Evolutionary conservation across 2,888 invertebrate genomes (phyloP), one percentile per base, ranked within the genome.

Genomic region (Chorisops tibialis): DNA sequence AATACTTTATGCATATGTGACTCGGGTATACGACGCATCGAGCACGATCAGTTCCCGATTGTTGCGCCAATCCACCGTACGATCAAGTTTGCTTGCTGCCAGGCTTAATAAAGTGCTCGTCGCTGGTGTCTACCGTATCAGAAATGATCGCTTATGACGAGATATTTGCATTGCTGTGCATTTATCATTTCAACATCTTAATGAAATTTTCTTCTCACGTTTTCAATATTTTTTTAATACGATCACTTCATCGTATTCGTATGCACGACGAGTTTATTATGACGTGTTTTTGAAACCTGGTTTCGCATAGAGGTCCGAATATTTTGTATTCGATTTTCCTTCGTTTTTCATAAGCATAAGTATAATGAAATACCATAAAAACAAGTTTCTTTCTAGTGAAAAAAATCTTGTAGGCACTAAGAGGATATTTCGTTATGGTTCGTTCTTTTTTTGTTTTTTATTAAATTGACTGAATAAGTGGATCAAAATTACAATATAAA

Each of bases 141-240:
- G 59, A 59, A 59, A 59, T 49, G 22, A 59, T 59, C 59, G 43
- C 45, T 59, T 59, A 59, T 48, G 59, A 59, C 59, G 38, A 59
- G 59, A 59, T 59, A 59, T 59, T 59, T 59, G 59, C 59, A 59
- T 59, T 59, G 59, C 35, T 30, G 38, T 48, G 22, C 16, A 59
- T 49, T 59, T 59, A 59, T 59, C 59, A 59, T 59, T 48, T 48
- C 48, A 47, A 59, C 59, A 59, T 59, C 59, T 59, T 59, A 59
- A 59, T 59, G 49, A 59, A 59, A 59, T 45, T 59, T 59, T 59
- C 59, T 59, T 59, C 59, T 59, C 59, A 59, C 59, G 59, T 59
- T 59, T 59, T 18, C 59, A 30, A 19, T 16, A 30, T n/a, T n/a
- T n/a, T n/a, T n/a, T n/a, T n/a, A n/a, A n/a, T n/a, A n/a, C n/a